Percentiles rank a stretch among this genome's conserved stretches.
Conservation (phyloP, 2,113 vertebrate species). For the Furnarius figulus region DNA sequence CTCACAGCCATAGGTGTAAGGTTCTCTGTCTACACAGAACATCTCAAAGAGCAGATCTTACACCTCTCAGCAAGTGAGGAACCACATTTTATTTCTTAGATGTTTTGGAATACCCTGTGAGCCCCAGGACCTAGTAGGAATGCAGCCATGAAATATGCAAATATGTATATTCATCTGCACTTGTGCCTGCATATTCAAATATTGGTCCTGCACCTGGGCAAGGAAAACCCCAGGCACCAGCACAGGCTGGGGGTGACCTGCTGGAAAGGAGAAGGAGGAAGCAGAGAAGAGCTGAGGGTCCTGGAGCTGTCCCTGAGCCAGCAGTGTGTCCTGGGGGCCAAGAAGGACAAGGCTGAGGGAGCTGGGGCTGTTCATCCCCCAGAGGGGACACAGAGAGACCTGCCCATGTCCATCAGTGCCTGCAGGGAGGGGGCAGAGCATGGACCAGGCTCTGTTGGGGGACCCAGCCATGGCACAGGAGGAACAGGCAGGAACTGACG, state of each 20-base stretch:
- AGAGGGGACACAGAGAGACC: too few species aligned
- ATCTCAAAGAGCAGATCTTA: background rate
- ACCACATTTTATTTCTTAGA: background rate
- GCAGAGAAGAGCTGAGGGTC: background rate
- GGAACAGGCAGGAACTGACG: background rate
- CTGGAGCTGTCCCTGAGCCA: background rate
- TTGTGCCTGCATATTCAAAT: background rate
- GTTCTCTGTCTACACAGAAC: background rate
- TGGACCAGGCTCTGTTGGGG: background rate
- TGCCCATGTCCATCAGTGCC: background rate
- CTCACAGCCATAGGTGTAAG: rapidly evolving
- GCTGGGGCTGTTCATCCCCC: rapidly evolving
- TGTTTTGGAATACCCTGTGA: background rate
- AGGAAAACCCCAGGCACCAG: background rate
- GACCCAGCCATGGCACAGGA: background rate
- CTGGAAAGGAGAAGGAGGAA: background rate
- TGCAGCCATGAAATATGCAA: background rate
- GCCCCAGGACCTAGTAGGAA: background rate
- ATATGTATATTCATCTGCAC: too few species aligned
- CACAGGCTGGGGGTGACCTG: background rate
- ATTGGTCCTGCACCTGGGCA: background rate
- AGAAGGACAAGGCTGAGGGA: background rate
- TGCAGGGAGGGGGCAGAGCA: background rate
- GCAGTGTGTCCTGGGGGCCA: background rate
- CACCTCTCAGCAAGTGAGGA: background rate